A percentile compares a stretch with the other conserved stretches of the same genome.
These are phyloP conservation scores for Tylochromis polylepis DNA, from an alignment of 2,113 vertebrate species.

Conservation along the genomic window DNA sequence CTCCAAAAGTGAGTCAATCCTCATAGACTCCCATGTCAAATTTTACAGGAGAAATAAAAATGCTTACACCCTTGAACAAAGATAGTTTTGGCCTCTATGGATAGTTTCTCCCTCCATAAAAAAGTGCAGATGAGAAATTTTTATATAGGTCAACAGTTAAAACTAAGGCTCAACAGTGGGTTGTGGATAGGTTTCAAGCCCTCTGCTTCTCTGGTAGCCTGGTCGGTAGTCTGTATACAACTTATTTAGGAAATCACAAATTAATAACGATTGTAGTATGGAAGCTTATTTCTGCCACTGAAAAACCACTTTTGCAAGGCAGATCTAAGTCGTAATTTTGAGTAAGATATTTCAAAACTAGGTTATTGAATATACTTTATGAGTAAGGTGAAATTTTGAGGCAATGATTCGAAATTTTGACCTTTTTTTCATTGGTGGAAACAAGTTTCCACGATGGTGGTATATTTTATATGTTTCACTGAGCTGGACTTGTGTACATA, in stretches of 20 bases:
- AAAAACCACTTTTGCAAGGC: not conserved
- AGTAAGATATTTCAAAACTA: not conserved
- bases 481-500: not conserved
- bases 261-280: not conserved
- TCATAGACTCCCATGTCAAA: not conserved
- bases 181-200: not conserved
- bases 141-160: not conserved
- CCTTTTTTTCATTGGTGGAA: not conserved
- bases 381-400: not conserved
- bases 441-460: not conserved
- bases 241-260: not conserved
- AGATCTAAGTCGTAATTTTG: not conserved
- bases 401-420: not conserved
- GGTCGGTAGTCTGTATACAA: not conserved
- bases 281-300: not conserved
- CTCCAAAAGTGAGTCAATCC: not conserved
- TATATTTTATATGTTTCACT: not conserved
- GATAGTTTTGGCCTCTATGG: fast-evolving
- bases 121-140: not conserved
- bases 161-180: not conserved
- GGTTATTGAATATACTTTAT: not conserved
- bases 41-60: not conserved
- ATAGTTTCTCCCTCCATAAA: not conserved
- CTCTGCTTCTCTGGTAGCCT: not conserved
- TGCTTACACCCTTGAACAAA: not conserved